Base-by-base conservation (phyloP, 2,113 vertebrate genomes). In the Panurus biarmicus region DNA sequence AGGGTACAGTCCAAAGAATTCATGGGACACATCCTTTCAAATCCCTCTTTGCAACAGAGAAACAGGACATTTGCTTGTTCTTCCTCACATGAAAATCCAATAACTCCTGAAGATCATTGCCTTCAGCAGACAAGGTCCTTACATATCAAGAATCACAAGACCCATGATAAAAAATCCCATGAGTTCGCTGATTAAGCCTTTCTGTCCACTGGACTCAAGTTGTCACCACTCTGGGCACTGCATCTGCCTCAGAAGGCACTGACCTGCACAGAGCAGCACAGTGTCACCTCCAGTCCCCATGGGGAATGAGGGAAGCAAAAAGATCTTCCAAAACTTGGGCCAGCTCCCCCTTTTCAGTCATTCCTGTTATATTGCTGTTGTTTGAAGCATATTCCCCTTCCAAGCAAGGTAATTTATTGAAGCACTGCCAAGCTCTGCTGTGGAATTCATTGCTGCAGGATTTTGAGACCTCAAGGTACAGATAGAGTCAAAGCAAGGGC, bases 151-250 rank as follows among this genome's bases (percentile, higher is more conserved):
- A 28, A 89, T 95, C 94, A 93, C 93, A 87, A 95, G 89, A 87
- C 56, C 20, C 22, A 4, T 85, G 81, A 87, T 76, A 60, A 90
- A 94, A 90, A 61, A 73, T 70, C 90, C 47, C 88, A 69, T 66
- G 90, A 70, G 47, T 66, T 90, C 0, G 0, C 94, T 94, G 92
- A 90, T 96, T 91, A 90, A 96, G 64, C 26, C 64, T 77, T 90
- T 91, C 82, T 93, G 42, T 31, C 40, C 4, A 2, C 35, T 50
- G 47, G 33, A 38, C 62, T 88, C 7, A 2, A 44, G n/a, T 60
- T 15, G 33, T 33, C 53, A 29, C 40, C 1, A 0, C 31, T n/a
- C 23, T 1, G 1, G 12, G 45, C 0, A 0, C 61, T 1, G 1
- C 0, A 0, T 86, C 31, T 6, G 0, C n/a, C 36, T 77, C 67